Percentiles rank a stretch among this genome's conserved stretches.
These are phyloP conservation scores for Ploceus nigricollis DNA, from an alignment of 2,113 vertebrate species.

Conservation along the genomic window DNA sequence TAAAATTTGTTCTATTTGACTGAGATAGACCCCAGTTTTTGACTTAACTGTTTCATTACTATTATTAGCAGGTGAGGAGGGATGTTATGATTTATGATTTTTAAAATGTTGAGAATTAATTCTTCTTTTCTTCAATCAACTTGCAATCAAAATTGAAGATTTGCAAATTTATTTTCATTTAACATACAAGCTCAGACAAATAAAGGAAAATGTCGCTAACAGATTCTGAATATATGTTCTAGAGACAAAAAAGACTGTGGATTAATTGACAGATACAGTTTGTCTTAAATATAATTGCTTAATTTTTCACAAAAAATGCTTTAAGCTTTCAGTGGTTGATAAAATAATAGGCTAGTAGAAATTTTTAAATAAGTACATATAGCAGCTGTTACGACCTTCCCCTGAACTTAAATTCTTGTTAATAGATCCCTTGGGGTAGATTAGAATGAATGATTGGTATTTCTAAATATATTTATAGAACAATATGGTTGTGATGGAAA, in stretches of 20 bases:
- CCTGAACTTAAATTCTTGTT: background rate
- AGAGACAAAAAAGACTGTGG: background rate
- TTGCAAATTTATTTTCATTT: background rate
- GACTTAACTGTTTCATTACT: background rate
- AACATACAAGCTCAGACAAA: background rate
- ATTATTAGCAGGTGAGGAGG: background rate
- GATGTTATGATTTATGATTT: background rate
- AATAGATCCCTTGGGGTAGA: background rate
- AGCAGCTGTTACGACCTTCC: background rate
- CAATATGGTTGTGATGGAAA: background rate
- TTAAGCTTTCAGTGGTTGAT: background rate
- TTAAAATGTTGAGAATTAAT: background rate
- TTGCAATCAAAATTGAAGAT: background rate
- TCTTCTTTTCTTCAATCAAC: background rate
- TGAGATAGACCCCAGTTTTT: background rate
- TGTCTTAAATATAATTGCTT: background rate
- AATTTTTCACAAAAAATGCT: background rate
- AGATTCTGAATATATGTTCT: background rate
- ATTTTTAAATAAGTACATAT: background rate
- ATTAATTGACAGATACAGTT: background rate
- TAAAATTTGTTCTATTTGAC: background rate
- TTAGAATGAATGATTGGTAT: background rate
- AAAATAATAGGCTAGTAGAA: background rate
- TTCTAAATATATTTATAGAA: background rate
- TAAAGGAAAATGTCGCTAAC: background rate